A percentile compares a stretch with the other conserved stretches of the same genome.
These are phyloP conservation scores for Zaprionus lineosus DNA, from an alignment of 2,888 invertebrate genomes.

Conservation along the genomic window DNA sequence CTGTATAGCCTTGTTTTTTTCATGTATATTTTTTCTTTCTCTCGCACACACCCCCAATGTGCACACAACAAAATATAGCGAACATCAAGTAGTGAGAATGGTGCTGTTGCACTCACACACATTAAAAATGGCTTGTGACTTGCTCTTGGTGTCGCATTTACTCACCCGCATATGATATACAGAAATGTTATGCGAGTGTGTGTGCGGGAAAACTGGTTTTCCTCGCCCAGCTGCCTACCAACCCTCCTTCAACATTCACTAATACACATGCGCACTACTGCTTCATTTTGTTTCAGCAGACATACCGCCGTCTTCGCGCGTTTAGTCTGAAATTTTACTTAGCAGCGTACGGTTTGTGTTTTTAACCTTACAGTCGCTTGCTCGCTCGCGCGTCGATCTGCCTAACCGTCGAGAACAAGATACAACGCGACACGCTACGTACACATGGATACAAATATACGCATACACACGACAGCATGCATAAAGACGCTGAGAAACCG, in stretches of 20 bases:
- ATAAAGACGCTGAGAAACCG: constrained; percentile 18
- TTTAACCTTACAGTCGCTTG: constrained; percentile 12
- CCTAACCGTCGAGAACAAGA: constrained; percentile 34
- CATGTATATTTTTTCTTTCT: constrained; percentile 48
- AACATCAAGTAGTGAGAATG: constrained; percentile 24
- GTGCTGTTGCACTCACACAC: constrained; percentile 47
- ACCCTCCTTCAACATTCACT: constrained; percentile 33
- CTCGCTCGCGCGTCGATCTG: constrained; percentile 43
- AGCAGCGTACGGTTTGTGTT: constrained; percentile 55
- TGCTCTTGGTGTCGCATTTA: constrained; percentile 41
- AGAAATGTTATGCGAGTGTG: constrained; percentile 54
- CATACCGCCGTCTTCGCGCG: constrained; percentile 59
- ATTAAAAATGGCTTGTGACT: background rate
- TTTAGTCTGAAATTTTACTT: constrained; percentile 65
- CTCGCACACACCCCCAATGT: constrained; percentile 63
- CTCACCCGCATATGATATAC: constrained; percentile 59
- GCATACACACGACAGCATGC: background rate
- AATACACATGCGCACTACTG: constrained; percentile 55
- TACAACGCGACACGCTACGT: constrained; percentile 41
- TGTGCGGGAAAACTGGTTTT: constrained; percentile 60
- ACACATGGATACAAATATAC: constrained; percentile 25
- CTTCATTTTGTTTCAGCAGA: constrained; percentile 72
- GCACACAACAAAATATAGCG: constrained; percentile 40
- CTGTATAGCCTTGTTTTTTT: constrained; percentile 73
- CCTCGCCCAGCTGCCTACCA: constrained; percentile 51